Percentiles rank a stretch among this genome's conserved stretches.
phyloP scores from a whole-genome alignment of 2,113 vertebrate genomes.

The Malurus elegans region DNA sequence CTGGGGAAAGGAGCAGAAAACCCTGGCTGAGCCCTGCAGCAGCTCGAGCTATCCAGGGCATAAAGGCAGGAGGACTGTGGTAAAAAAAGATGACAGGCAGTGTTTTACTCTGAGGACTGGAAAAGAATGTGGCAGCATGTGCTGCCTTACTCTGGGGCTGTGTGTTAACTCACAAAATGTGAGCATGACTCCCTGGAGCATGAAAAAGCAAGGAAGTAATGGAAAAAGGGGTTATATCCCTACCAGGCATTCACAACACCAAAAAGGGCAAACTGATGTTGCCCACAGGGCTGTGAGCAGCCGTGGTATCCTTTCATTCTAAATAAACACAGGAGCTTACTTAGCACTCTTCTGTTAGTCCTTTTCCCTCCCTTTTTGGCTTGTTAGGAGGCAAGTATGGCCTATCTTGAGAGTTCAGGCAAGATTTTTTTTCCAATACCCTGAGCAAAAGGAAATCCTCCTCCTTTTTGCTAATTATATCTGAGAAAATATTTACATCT shows the following conservation, averaged over 20 bases:
- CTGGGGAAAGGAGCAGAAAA: not conserved
- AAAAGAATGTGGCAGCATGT: not conserved
- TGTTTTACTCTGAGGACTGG: not conserved
- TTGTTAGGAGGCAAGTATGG: not conserved
- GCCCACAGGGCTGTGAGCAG: accelerated
- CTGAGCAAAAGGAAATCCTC: not conserved
- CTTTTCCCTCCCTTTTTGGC: not conserved
- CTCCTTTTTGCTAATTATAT: not conserved
- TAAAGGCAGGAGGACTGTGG: not conserved
- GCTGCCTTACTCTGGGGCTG: not conserved
- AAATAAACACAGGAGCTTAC: not conserved
- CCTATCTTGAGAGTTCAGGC: not conserved
- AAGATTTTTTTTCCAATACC: not conserved
- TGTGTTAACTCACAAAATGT: not conserved
- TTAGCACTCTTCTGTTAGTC: not conserved
- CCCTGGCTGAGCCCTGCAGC: not conserved
- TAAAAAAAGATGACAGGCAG: not conserved
- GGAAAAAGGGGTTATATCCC: not conserved
- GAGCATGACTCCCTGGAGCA: not conserved
- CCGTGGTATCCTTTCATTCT: not conserved
- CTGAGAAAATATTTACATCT: not conserved
- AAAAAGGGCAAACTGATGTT: not conserved
- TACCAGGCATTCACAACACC: not conserved
- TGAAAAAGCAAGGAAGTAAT: not conserved
- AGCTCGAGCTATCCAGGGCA: not conserved